A percentile compares a stretch with the other conserved stretches of the same genome.
Conservation (phyloP, 1,140 invertebrate genomes). For the Cotesia chilonis region DNA sequence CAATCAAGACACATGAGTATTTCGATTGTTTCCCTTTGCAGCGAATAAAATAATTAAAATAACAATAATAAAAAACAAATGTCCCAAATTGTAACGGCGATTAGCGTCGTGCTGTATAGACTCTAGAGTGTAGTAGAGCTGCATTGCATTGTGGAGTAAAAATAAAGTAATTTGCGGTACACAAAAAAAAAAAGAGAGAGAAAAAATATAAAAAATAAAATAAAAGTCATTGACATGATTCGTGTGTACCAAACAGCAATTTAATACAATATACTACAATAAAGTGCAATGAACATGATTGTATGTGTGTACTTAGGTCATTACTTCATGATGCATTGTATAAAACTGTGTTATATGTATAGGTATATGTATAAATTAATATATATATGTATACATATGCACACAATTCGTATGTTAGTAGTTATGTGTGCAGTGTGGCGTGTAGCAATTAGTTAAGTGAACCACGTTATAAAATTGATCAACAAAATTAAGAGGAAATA, state of each 20-base stretch:
- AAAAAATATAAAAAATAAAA: background rate
- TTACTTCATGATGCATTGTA: conserved; percentile 50
- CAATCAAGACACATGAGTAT: too few relatives aligned
- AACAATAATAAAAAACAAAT: conserved; percentile 29
- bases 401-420: conserved; percentile 25
- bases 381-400: conserved; percentile 52
- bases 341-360: conserved; percentile 60
- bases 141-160: background rate
- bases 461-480: background rate
- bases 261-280: conserved; percentile 14
- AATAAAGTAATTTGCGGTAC: background rate
- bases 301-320: conserved; percentile 9
- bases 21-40: background rate
- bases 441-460: conserved; percentile 15
- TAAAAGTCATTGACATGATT: conserved; percentile 6
- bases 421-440: conserved; percentile 16
- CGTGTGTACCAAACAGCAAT: background rate
- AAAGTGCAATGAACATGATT: conserved; percentile 10
- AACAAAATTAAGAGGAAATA: background rate
- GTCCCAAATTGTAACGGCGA: conserved; percentile 46
- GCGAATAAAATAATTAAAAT: conserved; percentile 26
- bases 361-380: conserved; percentile 40
- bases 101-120: conserved; percentile 61
- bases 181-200: background rate
- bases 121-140: conserved; percentile 55